Conservation (phyloP, 1,140 invertebrate genomes). For the Galleria mellonella region DNA sequence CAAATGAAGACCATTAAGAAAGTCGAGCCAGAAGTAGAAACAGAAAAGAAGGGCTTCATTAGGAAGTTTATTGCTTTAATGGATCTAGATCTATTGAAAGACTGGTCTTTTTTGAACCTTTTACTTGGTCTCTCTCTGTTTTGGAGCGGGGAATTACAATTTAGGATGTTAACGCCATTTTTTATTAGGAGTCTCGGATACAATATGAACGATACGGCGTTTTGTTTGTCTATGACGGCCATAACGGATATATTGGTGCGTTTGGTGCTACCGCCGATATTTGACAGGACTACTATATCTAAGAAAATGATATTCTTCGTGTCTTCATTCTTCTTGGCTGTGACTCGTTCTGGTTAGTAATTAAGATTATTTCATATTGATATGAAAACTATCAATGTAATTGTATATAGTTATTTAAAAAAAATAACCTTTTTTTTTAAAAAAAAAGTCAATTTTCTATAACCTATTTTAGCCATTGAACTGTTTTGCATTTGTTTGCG, state of each 20-base stretch:
- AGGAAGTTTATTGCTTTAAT: constrained; percentile 75
- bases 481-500: too few species aligned
- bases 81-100: constrained; percentile 79
- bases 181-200: constrained; percentile 81
- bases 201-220: constrained; percentile 78
- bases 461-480: too few species aligned
- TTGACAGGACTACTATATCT: constrained; percentile 78
- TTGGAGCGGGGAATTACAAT: constrained; percentile 84
- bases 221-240: constrained; percentile 82
- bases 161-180: constrained; percentile 84
- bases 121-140: constrained; percentile 81
- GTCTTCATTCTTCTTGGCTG: constrained; percentile 79
- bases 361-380: constrained; percentile 12
- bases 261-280: constrained; percentile 81
- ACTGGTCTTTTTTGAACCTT: constrained; percentile 81
- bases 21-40: constrained; percentile 40
- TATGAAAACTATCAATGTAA: too few species aligned
- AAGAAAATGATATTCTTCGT: constrained; percentile 82
- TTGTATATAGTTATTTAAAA: too few species aligned
- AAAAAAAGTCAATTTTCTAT: too few species aligned
- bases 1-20: constrained; percentile 68
- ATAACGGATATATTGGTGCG: constrained; percentile 82
- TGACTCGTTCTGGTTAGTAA: constrained; percentile 81
- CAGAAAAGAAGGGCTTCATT: constrained; percentile 65
- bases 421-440: too few species aligned